Percentiles rank a stretch among this genome's conserved stretches.
These are phyloP conservation scores for Alaudala cheleensis DNA, from an alignment of 2,113 vertebrate genomes.

Conservation along the genomic window DNA sequence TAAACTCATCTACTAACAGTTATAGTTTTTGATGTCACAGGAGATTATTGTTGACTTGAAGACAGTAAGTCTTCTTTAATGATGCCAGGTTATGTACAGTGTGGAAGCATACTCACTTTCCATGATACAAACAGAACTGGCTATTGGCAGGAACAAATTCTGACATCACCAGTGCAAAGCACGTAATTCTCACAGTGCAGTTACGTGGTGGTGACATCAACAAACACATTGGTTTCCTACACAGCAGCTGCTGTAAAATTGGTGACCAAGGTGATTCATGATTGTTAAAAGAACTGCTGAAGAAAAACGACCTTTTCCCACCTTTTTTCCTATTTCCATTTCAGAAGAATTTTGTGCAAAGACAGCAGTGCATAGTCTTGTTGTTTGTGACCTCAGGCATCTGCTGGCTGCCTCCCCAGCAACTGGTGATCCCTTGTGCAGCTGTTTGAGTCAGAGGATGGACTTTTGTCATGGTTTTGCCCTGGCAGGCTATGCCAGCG, in stretches of 20 bases:
- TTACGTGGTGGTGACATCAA: accelerated
- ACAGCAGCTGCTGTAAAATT: not conserved
- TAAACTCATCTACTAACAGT: not conserved
- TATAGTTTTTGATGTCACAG: not conserved
- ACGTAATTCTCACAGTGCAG: not conserved
- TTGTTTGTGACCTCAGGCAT: not conserved
- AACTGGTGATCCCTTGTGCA: accelerated
- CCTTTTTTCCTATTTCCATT: not conserved
- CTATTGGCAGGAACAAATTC: not conserved
- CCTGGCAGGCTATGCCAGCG: too few relatives aligned
- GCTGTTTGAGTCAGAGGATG: not conserved
- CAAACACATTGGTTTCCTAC: not conserved
- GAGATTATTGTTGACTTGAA: not conserved
- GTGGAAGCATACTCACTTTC: not conserved
- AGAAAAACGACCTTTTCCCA: not conserved
- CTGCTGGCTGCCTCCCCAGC: not conserved
- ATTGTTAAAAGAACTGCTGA: not conserved
- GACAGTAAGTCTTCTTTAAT: not conserved
- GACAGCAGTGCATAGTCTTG: not conserved
- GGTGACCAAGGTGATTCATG: not conserved
- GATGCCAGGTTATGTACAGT: not conserved
- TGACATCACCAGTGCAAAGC: not conserved
- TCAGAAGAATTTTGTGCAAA: not conserved
- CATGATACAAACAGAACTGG: not conserved
- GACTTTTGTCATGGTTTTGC: too few relatives aligned